A percentile compares a stretch with the other conserved stretches of the same genome.
Evolutionary conservation across 2,797 vertebrate species (phyloP).

Genomic region (Decapterus maruadsi): DNA sequence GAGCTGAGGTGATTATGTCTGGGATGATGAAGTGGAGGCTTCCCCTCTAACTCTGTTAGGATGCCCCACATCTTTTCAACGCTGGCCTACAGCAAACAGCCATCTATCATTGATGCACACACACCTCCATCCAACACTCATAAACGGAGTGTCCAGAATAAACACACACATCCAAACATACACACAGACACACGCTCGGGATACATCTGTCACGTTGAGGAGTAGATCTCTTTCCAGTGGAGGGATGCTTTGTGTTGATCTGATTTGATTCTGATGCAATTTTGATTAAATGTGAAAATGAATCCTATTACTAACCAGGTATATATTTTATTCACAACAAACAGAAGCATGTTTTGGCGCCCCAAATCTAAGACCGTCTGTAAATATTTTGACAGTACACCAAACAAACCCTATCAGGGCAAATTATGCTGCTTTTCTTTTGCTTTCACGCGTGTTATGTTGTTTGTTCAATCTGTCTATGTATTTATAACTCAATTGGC

Average conservation of each 20-base stretch:
- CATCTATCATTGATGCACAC: slow-evolving; percentile 82
- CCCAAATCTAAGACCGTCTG: slow-evolving; percentile 54
- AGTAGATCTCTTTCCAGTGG: slow-evolving; percentile 76
- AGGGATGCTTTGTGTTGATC: slow-evolving; percentile 75
- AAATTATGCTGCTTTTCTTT: slow-evolving; percentile 51
- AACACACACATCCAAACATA: slow-evolving; percentile 59
- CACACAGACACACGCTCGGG: slow-evolving; percentile 57
- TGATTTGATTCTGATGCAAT: slow-evolving; percentile 80
- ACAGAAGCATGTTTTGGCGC: slow-evolving; percentile 54
- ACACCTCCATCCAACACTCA: slow-evolving; percentile 73
- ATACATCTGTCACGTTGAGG: slow-evolving; percentile 82
- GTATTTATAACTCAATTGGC: slow-evolving; percentile 68
- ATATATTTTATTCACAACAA: slow-evolving; percentile 73
- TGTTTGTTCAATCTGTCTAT: slow-evolving; percentile 71
- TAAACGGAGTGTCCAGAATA: slow-evolving; percentile 70
- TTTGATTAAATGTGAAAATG: slow-evolving; percentile 82
- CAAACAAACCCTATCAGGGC: slow-evolving; percentile 69
- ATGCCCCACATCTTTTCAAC: slow-evolving; percentile 84
- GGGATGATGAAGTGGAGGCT: slow-evolving; percentile 87
- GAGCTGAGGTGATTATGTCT: slow-evolving; percentile 87
- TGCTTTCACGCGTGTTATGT: slow-evolving; percentile 37
- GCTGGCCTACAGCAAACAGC: slow-evolving; percentile 79
- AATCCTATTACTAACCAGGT: slow-evolving; percentile 79
- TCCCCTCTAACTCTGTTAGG: slow-evolving; percentile 84
- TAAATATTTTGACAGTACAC: slow-evolving; percentile 71